Evolutionary conservation across 2,113 vertebrate species (phyloP), one percentile per base, ranked within the genome.

Genomic region (Macrotis lagotis): DNA sequence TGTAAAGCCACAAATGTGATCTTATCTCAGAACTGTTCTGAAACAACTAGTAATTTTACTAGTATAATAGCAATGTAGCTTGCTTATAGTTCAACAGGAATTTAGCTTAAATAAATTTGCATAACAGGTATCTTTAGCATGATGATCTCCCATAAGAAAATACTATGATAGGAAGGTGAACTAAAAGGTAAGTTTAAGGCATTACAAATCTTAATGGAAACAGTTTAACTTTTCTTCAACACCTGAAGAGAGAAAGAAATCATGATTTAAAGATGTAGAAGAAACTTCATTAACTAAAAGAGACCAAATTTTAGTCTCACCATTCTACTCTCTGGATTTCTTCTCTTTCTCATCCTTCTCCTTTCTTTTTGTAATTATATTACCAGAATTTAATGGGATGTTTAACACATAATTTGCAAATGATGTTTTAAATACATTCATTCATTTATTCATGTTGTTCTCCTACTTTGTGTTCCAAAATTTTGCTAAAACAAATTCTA

Each of bases 1-100:
- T 95, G 91, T 95, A 95, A 97, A 97, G 93, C 14, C 90, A 90
- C 88, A 96, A 95, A 96, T 48, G 92, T 14, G 90, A 91, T 97
- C 50, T 96, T 94, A 97, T 96, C 96, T 95, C 22, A 90, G 51
- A 90, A 96, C 90, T 95, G 94, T 24, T 53, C 96, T 97, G 96
- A 96, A 95, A 94, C 95, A 96, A 95, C 96, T 90, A 94, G 89
- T 59, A 95, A 96, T 50, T 90, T 97, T 91, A 93, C 66, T 97
- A 89, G 66, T 95, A 59, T 19, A 51, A 95, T 53, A 95, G 91
- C 88, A 48, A 97, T 25, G 96, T 48, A 92, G 94, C 95, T 37
- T 95, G 89, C 59, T 94, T 96, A 50, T 89, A 92, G 66, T 97
- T 96, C 92, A 95, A 91, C 88, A 94, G 93, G 44, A 37, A 37